Evolutionary conservation across 2,888 invertebrate species (phyloP).

Genomic region (Platycheirus rosarum): DNA sequence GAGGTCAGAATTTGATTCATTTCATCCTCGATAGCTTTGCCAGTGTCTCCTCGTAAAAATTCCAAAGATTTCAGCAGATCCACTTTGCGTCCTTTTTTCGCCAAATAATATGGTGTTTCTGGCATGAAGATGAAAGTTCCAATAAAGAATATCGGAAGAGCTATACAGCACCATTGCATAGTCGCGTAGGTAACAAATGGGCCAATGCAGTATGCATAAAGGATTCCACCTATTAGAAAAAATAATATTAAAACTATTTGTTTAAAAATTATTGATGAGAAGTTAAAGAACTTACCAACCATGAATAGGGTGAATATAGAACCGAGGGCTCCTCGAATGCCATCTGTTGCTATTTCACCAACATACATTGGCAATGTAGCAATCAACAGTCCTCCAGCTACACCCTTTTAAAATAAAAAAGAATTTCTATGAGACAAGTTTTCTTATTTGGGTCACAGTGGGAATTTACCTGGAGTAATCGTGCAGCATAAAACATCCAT

Average conservation of each 20-base stretch:
- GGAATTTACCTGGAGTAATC: conserved; percentile 78
- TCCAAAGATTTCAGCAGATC: conserved; percentile 87
- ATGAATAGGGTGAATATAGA: conserved; percentile 91
- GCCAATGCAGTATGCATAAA: conserved; percentile 88
- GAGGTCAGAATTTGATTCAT: conserved; percentile 85
- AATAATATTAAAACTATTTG: too few relatives aligned
- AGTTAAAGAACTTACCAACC: conserved; percentile 81
- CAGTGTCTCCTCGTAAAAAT: conserved; percentile 86
- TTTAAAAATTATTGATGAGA: too few relatives aligned
- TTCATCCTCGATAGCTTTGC: conserved; percentile 86
- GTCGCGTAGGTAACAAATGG: conserved; percentile 87
- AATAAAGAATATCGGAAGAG: conserved; percentile 86
- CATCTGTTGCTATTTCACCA: conserved; percentile 91
- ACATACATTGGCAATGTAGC: conserved; percentile 92
- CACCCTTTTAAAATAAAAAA: conserved; percentile 82
- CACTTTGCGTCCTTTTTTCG: conserved; percentile 84
- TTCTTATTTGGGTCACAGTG: not conserved
- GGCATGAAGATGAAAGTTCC: conserved; percentile 88
- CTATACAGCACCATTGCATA: conserved; percentile 86
- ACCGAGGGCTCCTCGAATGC: conserved; percentile 90
- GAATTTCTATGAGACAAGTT: not conserved
- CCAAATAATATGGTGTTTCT: conserved; percentile 90
- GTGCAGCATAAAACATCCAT: conserved; percentile 84
- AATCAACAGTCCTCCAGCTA: conserved; percentile 87
- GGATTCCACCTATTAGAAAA: too few relatives aligned